Conservation (phyloP, 2,888 invertebrate species). For the Thymelicus acteon region DNA sequence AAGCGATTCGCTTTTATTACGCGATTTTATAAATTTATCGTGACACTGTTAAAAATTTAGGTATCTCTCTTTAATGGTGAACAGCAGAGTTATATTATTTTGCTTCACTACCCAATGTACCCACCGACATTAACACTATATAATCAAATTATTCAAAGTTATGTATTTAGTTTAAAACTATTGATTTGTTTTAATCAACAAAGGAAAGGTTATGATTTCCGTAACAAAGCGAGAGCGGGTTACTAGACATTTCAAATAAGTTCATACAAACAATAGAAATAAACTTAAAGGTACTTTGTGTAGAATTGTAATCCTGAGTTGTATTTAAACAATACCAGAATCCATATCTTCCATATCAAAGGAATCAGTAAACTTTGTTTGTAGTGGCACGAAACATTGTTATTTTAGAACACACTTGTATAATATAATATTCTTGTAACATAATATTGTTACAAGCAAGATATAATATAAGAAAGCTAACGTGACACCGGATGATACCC, state of each 20-base stretch:
- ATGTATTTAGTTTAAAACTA: no score
- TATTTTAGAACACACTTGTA: constrained; percentile 1
- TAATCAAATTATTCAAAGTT: no score
- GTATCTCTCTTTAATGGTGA: no score
- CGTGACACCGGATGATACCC: not conserved
- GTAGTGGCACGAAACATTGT: not conserved
- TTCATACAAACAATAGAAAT: constrained; percentile 3
- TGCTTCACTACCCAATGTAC: no score
- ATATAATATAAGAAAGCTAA: not conserved
- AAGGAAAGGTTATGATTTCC: not conserved
- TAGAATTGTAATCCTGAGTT: not conserved
- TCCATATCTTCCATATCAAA: constrained; percentile 2
- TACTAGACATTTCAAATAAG: constrained; percentile 13
- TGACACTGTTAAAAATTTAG: no score
- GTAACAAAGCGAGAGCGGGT: not conserved
- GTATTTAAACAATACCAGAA: constrained; percentile 6
- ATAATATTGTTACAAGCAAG: not conserved
- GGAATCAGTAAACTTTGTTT: constrained; percentile 7
- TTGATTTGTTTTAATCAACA: not conserved
- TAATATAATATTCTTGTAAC: constrained; percentile 1
- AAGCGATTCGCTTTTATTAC: no score
- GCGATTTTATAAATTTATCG: no score
- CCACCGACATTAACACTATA: no score
- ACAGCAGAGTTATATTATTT: no score
- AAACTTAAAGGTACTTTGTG: not conserved